A percentile compares a stretch with the other conserved stretches of the same genome.
phyloP scores from a whole-genome alignment of 2,113 vertebrate species.

The Neotoma lepida region DNA sequence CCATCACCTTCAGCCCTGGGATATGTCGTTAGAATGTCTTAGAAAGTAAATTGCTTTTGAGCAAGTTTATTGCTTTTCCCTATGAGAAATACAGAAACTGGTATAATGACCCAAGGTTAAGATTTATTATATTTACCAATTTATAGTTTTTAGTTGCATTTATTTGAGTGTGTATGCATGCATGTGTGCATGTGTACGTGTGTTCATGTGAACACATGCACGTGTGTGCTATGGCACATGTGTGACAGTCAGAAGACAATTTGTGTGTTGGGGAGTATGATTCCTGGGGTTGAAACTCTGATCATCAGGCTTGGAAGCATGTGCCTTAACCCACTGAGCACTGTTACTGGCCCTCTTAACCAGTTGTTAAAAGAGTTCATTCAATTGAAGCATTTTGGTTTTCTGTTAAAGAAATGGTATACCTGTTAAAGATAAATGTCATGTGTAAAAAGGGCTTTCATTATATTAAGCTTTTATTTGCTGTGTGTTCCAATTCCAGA shows the following conservation, averaged over 20 bases:
- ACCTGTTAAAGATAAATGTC: constrained; percentile 62
- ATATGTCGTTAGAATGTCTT: constrained; percentile 61
- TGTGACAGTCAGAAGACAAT: not conserved
- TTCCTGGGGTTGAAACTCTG: not conserved
- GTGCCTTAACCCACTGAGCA: not conserved
- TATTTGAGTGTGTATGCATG: not conserved
- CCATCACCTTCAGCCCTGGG: constrained; percentile 48
- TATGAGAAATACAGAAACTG: not conserved
- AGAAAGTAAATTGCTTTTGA: constrained; percentile 57
- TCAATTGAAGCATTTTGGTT: constrained; percentile 72
- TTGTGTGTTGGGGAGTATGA: not conserved
- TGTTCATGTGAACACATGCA: too few relatives aligned
- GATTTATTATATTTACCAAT: constrained; percentile 57
- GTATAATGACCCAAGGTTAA: constrained; percentile 7
- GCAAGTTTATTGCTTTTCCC: constrained; percentile 71
- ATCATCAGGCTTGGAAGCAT: not conserved
- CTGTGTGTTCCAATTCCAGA: constrained; percentile 78
- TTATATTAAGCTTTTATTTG: constrained; percentile 76
- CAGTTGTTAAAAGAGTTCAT: constrained; percentile 38
- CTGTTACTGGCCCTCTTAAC: not conserved
- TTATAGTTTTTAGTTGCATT: not conserved
- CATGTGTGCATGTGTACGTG: not conserved
- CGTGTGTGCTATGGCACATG: not conserved
- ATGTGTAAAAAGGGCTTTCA: constrained; percentile 81
- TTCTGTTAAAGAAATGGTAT: constrained; percentile 61